Evolutionary conservation across 2,888 invertebrate genomes (phyloP).

Genomic region (Mythimna ferrago): DNA sequence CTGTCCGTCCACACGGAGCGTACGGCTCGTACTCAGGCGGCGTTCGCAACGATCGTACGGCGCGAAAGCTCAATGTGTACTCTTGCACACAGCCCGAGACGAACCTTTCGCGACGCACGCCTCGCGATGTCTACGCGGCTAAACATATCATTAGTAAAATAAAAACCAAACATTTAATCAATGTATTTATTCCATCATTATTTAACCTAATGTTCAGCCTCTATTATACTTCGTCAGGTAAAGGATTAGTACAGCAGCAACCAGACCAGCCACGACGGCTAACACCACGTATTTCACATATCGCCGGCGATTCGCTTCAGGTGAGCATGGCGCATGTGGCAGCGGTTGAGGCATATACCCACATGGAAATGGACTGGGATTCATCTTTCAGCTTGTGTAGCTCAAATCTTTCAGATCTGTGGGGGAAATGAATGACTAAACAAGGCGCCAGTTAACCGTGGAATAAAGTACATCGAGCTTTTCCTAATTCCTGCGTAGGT

Average conservation of each 20-base stretch:
- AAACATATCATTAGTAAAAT: background rate
- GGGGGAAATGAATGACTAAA: background rate
- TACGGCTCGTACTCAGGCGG: too few relatives aligned
- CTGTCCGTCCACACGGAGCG: too few relatives aligned
- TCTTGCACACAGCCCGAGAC: too few relatives aligned
- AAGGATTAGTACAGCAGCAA: background rate
- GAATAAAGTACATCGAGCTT: too few relatives aligned
- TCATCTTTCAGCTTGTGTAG: background rate
- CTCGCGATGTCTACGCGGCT: too few relatives aligned
- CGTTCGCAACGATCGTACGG: too few relatives aligned
- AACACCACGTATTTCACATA: background rate
- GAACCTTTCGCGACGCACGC: too few relatives aligned
- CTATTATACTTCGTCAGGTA: background rate
- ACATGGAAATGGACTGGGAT: background rate
- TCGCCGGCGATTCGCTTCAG: background rate
- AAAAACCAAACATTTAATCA: background rate
- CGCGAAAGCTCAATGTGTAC: too few relatives aligned
- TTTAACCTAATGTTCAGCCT: background rate
- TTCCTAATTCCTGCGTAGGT: too few relatives aligned
- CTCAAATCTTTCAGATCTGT: background rate
- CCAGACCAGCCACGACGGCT: background rate
- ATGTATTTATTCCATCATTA: background rate
- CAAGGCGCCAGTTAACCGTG: too few relatives aligned
- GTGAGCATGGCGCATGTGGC: accelerated
- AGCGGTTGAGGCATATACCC: background rate